These are phyloP conservation scores for Diabrotica undecimpunctata DNA, from an alignment of 1,140 invertebrate species.

Conservation along the genomic window DNA sequence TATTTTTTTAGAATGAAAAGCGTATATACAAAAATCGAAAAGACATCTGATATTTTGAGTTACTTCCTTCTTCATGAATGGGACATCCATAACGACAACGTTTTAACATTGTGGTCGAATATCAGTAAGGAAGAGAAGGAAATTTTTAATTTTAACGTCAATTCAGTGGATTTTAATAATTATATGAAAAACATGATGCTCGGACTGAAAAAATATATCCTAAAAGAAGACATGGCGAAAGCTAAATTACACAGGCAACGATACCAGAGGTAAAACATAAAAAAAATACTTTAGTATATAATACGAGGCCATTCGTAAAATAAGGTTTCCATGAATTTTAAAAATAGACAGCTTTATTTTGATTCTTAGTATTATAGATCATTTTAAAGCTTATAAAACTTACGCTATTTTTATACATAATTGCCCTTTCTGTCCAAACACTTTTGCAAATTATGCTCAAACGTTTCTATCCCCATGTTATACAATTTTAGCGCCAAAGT, in stretches of 20 bases:
- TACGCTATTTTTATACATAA: too few species aligned
- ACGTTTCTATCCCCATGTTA: too few species aligned
- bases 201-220: constrained; percentile 28
- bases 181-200: constrained; percentile 25
- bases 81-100: constrained; percentile 28
- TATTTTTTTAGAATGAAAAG: constrained; percentile 28
- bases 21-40: constrained; percentile 27
- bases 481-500: too few species aligned
- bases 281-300: too few species aligned
- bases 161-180: constrained; percentile 18
- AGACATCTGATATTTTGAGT: constrained; percentile 24
- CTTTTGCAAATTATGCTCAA: too few species aligned
- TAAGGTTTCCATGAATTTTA: too few species aligned
- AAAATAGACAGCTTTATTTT: too few species aligned
- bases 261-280: constrained; percentile 26
- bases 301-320: too few species aligned
- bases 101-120: constrained; percentile 22
- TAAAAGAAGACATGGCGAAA: constrained; percentile 32
- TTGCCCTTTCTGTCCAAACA: too few species aligned
- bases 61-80: constrained; percentile 30
- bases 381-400: too few species aligned
- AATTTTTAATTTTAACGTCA: constrained; percentile 28
- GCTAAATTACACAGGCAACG: constrained; percentile 20
- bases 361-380: too few species aligned
- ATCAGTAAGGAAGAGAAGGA: constrained; percentile 18